Base-by-base conservation (phyloP, 1,140 invertebrate genomes). In the Zaprionus lachaisei region DNA sequence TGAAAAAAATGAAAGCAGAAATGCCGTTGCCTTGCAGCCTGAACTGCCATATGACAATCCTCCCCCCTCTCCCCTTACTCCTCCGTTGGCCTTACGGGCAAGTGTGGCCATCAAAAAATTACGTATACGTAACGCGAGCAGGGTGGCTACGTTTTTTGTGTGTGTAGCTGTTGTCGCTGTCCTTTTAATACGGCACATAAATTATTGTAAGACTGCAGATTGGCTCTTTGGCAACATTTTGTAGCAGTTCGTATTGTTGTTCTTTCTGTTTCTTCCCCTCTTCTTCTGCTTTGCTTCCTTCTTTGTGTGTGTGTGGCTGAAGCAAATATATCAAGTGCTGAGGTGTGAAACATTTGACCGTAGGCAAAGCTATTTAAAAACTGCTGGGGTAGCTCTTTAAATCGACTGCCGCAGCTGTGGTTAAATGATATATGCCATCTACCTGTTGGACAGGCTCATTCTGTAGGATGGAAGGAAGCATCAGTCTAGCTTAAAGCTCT, bases 171-270 rank as follows among this genome's bases (percentile, higher is more conserved):
- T 89, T 85, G 82, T 79, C 76, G 81, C 74, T 90, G 85, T 89
- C 85, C 85, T 90, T 87, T 87, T 87, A 87, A 87, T 87, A 87
- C 74, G 85, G 85, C 81, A 89, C 84, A 89, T 89, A 89, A 89
- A 89, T 89, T 90, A 89, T 89, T 89, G 81, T 81, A 84, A 90
- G 79, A 90, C 85, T 89, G 72, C 72, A 90, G 85, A 89, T 89
- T 89, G 83, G 68, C 76, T 87, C 77, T 89, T 87, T 86, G 80
- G 83, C 73, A 82, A 83, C 82, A 84, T 84, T 84, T 84, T 85
- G 82, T 81, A 76, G 66, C 44, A 55, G 51, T 51, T 22, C 17
- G 20, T 17, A 14, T 62, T 61, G 34, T 47, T 63, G 38, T 57
- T 57, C 2, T 17, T 56, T 20, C 12, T 44, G 12, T 58, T 24